Base-by-base conservation (phyloP, 2,888 invertebrate species). In the Penaeus monodon region DNA sequence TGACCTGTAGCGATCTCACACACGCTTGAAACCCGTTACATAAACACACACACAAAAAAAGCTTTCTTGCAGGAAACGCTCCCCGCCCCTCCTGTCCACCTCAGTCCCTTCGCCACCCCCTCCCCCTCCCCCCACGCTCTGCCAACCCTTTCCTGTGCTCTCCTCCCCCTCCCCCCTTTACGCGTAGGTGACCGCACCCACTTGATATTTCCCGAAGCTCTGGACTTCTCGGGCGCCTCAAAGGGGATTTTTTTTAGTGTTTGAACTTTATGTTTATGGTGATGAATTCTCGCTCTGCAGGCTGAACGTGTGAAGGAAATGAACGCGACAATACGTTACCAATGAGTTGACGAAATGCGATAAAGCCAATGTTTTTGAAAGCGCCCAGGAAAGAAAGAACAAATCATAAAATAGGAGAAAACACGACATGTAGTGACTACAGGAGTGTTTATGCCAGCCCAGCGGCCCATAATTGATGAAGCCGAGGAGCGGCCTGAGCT, bases 11-110 rank as follows among this genome's bases (percentile, higher is more conserved):
- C 68, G 27, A 49, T 7, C 44, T 65, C 81, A 64, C 57, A 33
- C 14, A n/a, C 64, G n/a, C 81, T 68, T 27, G 24, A 77, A 77
- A 77, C 81, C 81, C 81, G 81, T 81, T 81, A 81, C 81, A 68
- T 81, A 81, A 81, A 81, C 81, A 81, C 81, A 81, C 57, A 57
- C 57, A 57, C 57, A 57, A 12, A 57, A 57, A 22, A 81, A 81
- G 66, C 68, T 81, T 81, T 81, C 81, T 81, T 68, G 66, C 81
- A 81, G 81, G 81, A 81, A 81, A 81, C 81, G 68, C 57, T 38
- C 33, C 27, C 57, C 22, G 27, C 57, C 79, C n/a, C 63, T n/a
- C 73, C 27, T 27, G 33, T 38, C 73, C 27, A 22, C 33, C 29
- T 17, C 14, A n/a, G 29, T 73, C n/a, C 73, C 38, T 73, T 38